Percentiles rank a stretch among this genome's conserved stretches.
phyloP scores from a whole-genome alignment of 1,140 invertebrate genomes.

The Zeugodacus cucurbitae region DNA sequence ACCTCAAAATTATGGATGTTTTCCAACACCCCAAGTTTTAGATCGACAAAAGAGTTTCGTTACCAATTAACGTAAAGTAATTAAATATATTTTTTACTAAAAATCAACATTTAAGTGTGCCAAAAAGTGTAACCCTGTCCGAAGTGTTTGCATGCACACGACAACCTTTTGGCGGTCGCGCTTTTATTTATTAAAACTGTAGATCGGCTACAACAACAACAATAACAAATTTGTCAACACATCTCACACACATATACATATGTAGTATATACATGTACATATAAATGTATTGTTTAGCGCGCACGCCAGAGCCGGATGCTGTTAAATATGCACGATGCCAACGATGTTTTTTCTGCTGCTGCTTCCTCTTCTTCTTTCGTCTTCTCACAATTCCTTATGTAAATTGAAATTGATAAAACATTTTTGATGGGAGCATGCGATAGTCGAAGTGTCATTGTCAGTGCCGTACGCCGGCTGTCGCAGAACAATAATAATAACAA shows the following conservation, averaged over 20 bases:
- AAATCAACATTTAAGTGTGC: too few species aligned
- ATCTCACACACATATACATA: neutral
- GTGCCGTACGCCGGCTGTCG: conserved; percentile 16
- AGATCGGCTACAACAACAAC: neutral
- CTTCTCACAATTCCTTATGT: conserved; percentile 14
- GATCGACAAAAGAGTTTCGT: too few species aligned
- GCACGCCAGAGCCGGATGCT: neutral
- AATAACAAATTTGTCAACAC: neutral
- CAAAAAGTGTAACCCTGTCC: neutral
- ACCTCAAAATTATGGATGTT: too few species aligned
- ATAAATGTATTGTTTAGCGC: neutral
- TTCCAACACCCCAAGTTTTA: too few species aligned
- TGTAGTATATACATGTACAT: neutral
- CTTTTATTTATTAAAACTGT: conserved; percentile 21
- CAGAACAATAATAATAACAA: neutral
- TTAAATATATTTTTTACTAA: too few species aligned
- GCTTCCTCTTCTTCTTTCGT: too few species aligned
- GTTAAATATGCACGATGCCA: conserved; percentile 13
- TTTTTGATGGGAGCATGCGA: conserved; percentile 16
- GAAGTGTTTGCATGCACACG: neutral
- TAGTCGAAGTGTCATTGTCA: conserved; percentile 26
- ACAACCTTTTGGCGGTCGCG: neutral
- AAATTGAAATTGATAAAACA: conserved; percentile 32
- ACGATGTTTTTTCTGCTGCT: neutral
- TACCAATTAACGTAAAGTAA: too few species aligned